Evolutionary conservation across 1,140 invertebrate genomes (phyloP).

Genomic region (Aphis craccivora): DNA sequence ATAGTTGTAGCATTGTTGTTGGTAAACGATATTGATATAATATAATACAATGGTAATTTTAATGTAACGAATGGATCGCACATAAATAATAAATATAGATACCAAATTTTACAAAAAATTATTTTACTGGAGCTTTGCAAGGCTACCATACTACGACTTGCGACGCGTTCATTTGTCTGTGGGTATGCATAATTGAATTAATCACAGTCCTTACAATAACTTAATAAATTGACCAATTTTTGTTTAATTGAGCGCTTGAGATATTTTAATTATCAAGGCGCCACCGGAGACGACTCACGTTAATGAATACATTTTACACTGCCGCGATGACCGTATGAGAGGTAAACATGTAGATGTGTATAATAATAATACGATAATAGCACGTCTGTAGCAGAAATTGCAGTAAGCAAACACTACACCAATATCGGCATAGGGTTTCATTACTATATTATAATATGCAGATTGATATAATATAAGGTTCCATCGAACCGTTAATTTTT

Average conservation of each 20-base stretch:
- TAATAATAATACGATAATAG: background rate
- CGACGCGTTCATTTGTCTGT: background rate
- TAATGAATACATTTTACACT: background rate
- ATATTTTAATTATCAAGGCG: no score
- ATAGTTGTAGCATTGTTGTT: background rate
- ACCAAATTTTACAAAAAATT: background rate
- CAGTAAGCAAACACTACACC: background rate
- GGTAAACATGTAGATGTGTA: background rate
- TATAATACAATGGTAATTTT: background rate
- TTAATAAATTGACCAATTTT: background rate
- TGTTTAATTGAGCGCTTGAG: background rate
- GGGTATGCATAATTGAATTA: background rate
- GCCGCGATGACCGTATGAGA: background rate
- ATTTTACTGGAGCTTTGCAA: background rate
- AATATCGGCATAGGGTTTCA: background rate
- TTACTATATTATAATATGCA: background rate
- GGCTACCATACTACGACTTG: background rate
- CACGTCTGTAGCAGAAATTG: background rate
- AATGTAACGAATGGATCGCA: background rate
- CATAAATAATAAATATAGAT: no score
- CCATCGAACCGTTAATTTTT: background rate
- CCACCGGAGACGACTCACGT: background rate
- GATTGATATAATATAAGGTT: background rate
- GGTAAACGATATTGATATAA: background rate
- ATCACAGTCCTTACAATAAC: background rate